Percentiles rank a stretch among this genome's conserved stretches.
These are phyloP conservation scores for Pungitius pungitius DNA, from an alignment of 2,113 vertebrate species.

Conservation along the genomic window DNA sequence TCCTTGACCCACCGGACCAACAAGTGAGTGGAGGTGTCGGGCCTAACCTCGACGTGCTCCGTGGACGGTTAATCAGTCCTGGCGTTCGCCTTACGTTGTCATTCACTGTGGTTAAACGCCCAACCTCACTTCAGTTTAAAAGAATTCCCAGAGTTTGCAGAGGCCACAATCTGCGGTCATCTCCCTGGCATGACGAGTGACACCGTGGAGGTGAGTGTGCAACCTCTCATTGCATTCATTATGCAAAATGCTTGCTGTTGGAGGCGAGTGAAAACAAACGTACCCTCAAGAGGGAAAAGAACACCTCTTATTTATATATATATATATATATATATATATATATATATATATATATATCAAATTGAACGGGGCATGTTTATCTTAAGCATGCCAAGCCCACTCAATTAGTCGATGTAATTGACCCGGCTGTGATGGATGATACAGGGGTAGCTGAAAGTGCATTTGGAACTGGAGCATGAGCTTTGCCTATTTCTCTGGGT, in stretches of 20 bases:
- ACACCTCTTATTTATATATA: neutral
- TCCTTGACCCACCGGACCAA: conserved; percentile 24
- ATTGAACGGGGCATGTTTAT: conserved; percentile 29
- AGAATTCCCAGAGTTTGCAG: conserved; percentile 24
- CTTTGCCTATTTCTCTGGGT: conserved; percentile 2
- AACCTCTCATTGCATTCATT: conserved; percentile 51
- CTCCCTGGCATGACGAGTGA: conserved; percentile 35
- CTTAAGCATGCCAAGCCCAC: neutral
- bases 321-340: conserved; percentile 30
- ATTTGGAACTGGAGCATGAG: conserved; percentile 24
- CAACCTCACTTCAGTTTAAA: conserved; percentile 10
- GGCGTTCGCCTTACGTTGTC: conserved; percentile 20
- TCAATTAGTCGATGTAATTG: conserved; percentile 38
- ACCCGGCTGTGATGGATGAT: conserved; percentile 41
- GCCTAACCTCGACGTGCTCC: too few relatives aligned
- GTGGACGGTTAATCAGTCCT: too few relatives aligned
- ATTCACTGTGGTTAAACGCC: conserved; percentile 32
- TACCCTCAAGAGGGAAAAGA: neutral
- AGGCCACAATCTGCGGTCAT: conserved; percentile 51
- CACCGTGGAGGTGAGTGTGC: conserved; percentile 30
- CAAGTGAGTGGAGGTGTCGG: conserved; percentile 5
- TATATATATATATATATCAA: conserved; percentile 8
- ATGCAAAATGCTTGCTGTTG: conserved; percentile 13
- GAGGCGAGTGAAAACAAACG: conserved; percentile 47
- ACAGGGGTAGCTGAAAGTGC: conserved; percentile 6